Conservation (phyloP, 2,888 invertebrate genomes). For the Augiades crinisus region DNA sequence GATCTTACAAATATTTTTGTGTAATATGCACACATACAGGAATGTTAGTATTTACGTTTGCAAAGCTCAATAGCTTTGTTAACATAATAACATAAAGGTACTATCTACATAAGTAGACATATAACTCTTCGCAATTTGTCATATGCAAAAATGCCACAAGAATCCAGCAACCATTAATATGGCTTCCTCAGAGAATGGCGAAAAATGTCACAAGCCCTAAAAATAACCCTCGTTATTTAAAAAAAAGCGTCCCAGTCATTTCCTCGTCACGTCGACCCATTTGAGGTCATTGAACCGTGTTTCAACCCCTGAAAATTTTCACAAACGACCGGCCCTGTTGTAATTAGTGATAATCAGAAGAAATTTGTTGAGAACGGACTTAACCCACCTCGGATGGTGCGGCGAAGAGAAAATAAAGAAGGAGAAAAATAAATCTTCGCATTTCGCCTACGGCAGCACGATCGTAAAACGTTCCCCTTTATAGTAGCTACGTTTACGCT, state of each 20-base stretch:
- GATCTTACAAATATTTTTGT: no score
- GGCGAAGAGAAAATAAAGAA: background rate
- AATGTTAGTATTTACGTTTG: background rate
- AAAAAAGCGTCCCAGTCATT: conserved; percentile 40
- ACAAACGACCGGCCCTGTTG: conserved; percentile 51
- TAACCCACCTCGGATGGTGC: background rate
- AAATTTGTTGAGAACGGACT: conserved; percentile 40
- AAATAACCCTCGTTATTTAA: conserved; percentile 32
- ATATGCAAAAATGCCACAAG: conserved; percentile 18
- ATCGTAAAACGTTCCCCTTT: no score
- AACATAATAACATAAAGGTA: background rate
- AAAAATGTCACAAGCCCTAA: conserved; percentile 21
- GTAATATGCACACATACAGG: no score
- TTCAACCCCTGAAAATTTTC: conserved; percentile 40
- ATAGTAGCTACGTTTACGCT: no score
- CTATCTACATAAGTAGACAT: background rate
- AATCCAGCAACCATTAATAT: conserved; percentile 22
- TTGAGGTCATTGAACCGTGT: conserved; percentile 62
- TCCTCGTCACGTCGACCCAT: conserved; percentile 39
- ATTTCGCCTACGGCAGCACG: no score
- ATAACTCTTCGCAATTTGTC: conserved; percentile 14
- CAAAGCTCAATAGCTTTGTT: no score
- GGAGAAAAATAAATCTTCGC: no score
- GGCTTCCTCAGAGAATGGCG: conserved; percentile 20
- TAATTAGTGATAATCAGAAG: conserved; percentile 71